Conservation (phyloP, 2,888 invertebrate species). For the Leptinotarsa haldemani region DNA sequence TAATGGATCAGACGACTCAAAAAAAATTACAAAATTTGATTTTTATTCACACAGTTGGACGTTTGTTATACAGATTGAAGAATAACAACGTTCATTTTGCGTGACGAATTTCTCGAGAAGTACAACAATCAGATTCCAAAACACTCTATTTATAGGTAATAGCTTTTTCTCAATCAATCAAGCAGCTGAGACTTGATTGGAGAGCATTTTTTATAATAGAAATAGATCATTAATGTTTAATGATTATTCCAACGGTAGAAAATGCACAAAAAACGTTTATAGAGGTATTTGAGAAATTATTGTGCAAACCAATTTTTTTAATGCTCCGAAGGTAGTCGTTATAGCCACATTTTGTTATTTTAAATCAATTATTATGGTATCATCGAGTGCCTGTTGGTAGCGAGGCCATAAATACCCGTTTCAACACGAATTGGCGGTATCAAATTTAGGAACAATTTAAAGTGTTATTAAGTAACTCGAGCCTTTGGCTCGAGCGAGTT, state of each 20-base stretch:
- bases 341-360: conserved; percentile 19
- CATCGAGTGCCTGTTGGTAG: conserved; percentile 24
- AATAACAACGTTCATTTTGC: too few relatives aligned
- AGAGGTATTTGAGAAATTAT: conserved; percentile 7
- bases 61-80: too few relatives aligned
- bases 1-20: too few relatives aligned
- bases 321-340: conserved; percentile 7
- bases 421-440: conserved; percentile 25
- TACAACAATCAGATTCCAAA: too few relatives aligned
- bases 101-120: too few relatives aligned
- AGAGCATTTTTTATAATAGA: background rate
- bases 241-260: conserved; percentile 3
- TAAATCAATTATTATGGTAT: conserved; percentile 25
- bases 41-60: too few relatives aligned
- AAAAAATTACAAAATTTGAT: too few relatives aligned
- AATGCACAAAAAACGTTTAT: conserved; percentile 17
- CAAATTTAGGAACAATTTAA: conserved; percentile 28
- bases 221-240: conserved; percentile 3
- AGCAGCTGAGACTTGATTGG: background rate
- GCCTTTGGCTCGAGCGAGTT: conserved; percentile 30
- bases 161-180: background rate
- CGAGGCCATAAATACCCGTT: conserved; percentile 22
- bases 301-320: conserved; percentile 7
- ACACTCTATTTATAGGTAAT: too few relatives aligned
- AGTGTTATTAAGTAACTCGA: conserved; percentile 29